Conservation (phyloP, 2,888 invertebrate species). For the Lepidochrysops patricia region DNA sequence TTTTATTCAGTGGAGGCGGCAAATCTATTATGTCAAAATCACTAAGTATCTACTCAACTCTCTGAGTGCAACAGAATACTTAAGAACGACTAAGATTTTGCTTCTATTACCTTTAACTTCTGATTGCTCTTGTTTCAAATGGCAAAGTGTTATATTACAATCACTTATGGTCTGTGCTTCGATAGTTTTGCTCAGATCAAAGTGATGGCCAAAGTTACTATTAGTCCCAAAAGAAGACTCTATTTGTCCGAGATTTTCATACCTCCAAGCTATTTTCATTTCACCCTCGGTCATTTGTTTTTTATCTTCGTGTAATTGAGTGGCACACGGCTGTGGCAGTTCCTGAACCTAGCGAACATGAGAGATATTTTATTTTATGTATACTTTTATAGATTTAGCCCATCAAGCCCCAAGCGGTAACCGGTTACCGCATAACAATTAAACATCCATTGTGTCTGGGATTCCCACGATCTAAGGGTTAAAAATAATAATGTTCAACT, state of each 20-base stretch:
- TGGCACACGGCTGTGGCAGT: slow-evolving; percentile 66
- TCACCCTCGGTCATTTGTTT: slow-evolving; percentile 53
- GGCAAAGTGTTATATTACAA: slow-evolving; percentile 75
- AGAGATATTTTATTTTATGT: not conserved
- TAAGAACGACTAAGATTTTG: not conserved
- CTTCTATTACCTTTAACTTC: slow-evolving; percentile 31
- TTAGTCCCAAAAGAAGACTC: slow-evolving; percentile 68
- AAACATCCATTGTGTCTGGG: no score
- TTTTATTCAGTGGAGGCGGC: no score
- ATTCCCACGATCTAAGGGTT: no score
- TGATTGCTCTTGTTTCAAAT: slow-evolving; percentile 33
- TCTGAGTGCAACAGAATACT: no score
- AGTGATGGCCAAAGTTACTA: slow-evolving; percentile 82
- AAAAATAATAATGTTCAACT: slow-evolving; percentile 39
- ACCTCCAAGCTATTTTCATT: slow-evolving; percentile 94
- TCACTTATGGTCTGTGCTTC: slow-evolving; percentile 71
- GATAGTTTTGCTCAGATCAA: slow-evolving; percentile 86
- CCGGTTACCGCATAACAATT: no score
- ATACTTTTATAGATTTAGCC: not conserved
- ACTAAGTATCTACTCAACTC: no score
- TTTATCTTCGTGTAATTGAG: slow-evolving; percentile 56
- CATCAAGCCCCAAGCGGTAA: not conserved
- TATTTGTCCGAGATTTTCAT: slow-evolving; percentile 81
- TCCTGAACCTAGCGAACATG: slow-evolving; percentile 63
- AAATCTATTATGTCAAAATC: no score